Percentiles rank a stretch among this genome's conserved stretches.
phyloP scores from a whole-genome alignment of 1,140 invertebrate species.

The Drosophila persimilis region DNA sequence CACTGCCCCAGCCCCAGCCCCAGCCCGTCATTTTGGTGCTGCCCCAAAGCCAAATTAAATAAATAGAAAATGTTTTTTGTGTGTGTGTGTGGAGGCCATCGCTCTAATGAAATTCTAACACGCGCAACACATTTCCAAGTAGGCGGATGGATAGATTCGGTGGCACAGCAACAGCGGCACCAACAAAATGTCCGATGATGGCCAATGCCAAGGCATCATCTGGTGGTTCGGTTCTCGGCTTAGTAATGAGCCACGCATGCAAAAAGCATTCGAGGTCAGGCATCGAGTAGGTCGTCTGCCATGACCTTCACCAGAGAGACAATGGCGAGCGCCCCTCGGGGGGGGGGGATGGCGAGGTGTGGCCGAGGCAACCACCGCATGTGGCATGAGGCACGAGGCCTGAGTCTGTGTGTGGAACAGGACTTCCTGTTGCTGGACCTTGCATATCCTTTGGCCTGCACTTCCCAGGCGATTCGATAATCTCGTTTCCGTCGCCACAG shows the following conservation, averaged over 20 bases:
- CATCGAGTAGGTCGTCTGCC: conserved; percentile 14
- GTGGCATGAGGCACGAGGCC: conserved; percentile 1
- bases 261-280: conserved; percentile 48
- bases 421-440: conserved; percentile 68
- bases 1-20: too few relatives aligned
- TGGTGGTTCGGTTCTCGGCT: conserved; percentile 16
- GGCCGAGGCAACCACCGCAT: conserved; percentile 7
- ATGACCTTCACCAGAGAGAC: conserved; percentile 51
- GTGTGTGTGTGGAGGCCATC: conserved; percentile 32
- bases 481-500: conserved; percentile 44
- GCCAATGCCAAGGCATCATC: too few relatives aligned
- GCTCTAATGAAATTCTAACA: conserved; percentile 74
- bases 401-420: conserved; percentile 2
- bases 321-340: conserved; percentile 15
- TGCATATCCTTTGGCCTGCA: too few relatives aligned
- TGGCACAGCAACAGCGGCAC: too few relatives aligned
- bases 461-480: conserved; percentile 24
- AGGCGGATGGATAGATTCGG: conserved; percentile 19
- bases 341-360: not conserved
- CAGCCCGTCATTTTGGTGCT: conserved; percentile 27
- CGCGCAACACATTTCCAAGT: conserved; percentile 36
- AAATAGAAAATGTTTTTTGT: conserved; percentile 63
- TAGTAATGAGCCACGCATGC: conserved; percentile 61
- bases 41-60: conserved; percentile 64
- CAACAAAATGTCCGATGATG: too few relatives aligned